Conservation (phyloP, 2,113 vertebrate genomes). For the Tylochromis polylepis region DNA sequence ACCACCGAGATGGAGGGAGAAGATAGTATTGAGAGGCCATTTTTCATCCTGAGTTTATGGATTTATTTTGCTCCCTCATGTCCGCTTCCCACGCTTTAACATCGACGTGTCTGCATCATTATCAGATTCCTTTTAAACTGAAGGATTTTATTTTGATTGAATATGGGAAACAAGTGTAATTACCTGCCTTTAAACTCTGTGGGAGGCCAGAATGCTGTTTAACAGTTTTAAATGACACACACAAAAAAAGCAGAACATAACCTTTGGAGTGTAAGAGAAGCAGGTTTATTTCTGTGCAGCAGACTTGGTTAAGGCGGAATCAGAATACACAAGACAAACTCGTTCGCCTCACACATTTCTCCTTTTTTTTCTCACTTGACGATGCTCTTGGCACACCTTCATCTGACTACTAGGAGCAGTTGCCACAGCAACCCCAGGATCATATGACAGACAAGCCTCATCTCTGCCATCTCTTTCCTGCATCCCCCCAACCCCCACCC, state of each 20-base stretch:
- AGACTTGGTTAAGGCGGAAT: background rate
- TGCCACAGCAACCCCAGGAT: slow-evolving; percentile 57
- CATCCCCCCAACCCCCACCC: background rate
- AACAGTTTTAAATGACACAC: background rate
- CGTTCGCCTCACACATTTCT: background rate
- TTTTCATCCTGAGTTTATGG: slow-evolving; percentile 25
- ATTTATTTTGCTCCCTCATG: slow-evolving; percentile 11
- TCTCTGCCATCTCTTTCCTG: slow-evolving; percentile 10
- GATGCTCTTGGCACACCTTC: slow-evolving; percentile 19
- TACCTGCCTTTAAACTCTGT: background rate
- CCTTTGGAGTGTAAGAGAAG: background rate
- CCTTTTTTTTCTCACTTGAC: background rate
- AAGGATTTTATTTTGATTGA: background rate
- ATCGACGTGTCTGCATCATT: background rate
- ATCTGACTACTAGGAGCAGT: slow-evolving; percentile 28
- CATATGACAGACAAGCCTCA: slow-evolving; percentile 47
- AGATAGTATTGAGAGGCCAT: slow-evolving; percentile 21
- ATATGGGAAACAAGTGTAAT: background rate
- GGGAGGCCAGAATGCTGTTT: background rate
- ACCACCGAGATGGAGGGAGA: background rate
- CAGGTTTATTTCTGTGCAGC: background rate
- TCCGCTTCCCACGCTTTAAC: background rate
- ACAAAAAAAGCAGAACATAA: background rate
- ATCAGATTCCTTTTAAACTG: background rate
- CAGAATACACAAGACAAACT: background rate